Base-by-base conservation (phyloP, 2,113 vertebrate genomes). In the Todiramphus chloris region DNA sequence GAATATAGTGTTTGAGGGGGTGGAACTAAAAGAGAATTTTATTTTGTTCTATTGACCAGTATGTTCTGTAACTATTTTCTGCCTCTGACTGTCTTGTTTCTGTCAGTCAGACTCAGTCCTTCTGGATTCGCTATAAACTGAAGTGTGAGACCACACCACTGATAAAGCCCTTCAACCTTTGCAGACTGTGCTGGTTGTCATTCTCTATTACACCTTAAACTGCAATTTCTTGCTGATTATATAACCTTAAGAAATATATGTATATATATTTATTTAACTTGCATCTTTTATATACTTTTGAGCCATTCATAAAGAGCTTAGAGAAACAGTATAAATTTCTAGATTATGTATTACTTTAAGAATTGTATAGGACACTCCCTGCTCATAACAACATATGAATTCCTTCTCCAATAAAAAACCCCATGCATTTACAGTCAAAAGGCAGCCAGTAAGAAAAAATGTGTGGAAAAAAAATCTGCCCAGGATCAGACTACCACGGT, bases 61-160 rank as follows among this genome's bases (percentile, higher is more conserved):
- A 63, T 89, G 81, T 92, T 89, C 80, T 89, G 27, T 67, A 81
- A 56, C 25, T 86, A 8, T 70, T 92, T 96, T 74, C 70, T 92
- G 24, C 28, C 55, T 2, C 0, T 79, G 59, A 6, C 41, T 90
- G 24, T 46, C 62, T 66, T 66, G 21, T 53, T 79, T 62, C 44
- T 83, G 31, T 41, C 15, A 43, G 41, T 72, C 56, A 69, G 87
- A 50, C 28, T 80, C 10, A 55, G 8, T 10, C 41, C 25, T 73
- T 77, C 30, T n/a, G 8, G 62, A 30, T 59, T 64, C 78, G 39
- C 39, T 72, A 12, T 72, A 59, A 87, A 39, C 19, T 31, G n/a
- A 70, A 21, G 41, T 0, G 0, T 80, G 59, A 59, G 20, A 76
- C 25, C 33, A 60, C 20, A 5, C 16, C 1, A 8, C 19, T 33